Base-by-base conservation (phyloP, 2,113 vertebrate species). In the Sebastes schlegelii region DNA sequence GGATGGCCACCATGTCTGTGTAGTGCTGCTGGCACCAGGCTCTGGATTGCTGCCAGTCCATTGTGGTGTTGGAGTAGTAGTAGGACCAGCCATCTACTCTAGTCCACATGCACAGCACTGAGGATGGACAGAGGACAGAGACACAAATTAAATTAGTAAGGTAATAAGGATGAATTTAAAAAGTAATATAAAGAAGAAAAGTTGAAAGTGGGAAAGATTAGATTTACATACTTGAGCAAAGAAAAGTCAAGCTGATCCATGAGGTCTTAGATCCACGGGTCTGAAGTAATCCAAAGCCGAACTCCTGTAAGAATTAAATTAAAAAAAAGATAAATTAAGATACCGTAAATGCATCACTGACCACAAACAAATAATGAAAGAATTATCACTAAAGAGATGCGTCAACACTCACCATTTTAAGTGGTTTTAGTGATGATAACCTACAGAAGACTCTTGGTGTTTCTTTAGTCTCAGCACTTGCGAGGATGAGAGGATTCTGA, bases 1-100 rank as follows among this genome's bases (percentile, higher is more conserved):
- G 97, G 89, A 99, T 99, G 0, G 97, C 98, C 86, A 99, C 98
- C 87, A 99, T 93, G 74, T 99, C 97, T 0, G 98, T 99, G 91
- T 95, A 97, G 64, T 54, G 1, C 3, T 19, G 34, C 89, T 72
- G 55, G 91, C 98, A 99, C 94, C 94, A 99, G 0, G 1, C 6
- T 72, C 96, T 91, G 14, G 98, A 96, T 0, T 72, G 0, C 0
- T 78, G 3, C 97, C 97, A 99, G 0, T 40, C 5, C 93, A 97
- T 97, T 6, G 74, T 83, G 0, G 2, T 49, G 40, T 90, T 2
- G 1, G 95, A 95, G 75, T 87, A 81, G 88, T 82, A 71, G 80
- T 99, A 99, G 0, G 95, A 97, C 98, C 98, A 99, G 11, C 96
- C 91, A 4, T 92, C 77, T 7, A 95, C 95, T 73, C 89, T 82